These are phyloP conservation scores for Colostygia pectinataria DNA, from an alignment of 2,888 invertebrate species.

Conservation along the genomic window DNA sequence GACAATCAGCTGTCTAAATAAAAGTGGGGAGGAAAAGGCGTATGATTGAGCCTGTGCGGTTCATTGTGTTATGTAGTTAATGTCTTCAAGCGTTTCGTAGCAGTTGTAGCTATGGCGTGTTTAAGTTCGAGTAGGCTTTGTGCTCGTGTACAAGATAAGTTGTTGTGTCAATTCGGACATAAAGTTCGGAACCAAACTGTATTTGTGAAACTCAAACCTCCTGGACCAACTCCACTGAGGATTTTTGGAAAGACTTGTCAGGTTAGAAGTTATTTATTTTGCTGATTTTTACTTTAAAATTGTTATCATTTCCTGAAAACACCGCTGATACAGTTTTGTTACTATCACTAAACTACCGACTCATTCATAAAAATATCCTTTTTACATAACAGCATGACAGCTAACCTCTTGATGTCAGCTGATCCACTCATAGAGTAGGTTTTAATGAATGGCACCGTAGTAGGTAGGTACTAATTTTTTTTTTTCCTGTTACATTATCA, in stretches of 20 bases:
- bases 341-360: conserved; percentile 3
- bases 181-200: conserved; percentile 87
- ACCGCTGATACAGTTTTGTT: conserved; percentile 18
- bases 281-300: background rate
- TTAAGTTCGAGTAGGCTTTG: conserved; percentile 91
- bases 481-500: too few species aligned
- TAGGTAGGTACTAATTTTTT: too few species aligned
- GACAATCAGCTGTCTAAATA: conserved; percentile 78
- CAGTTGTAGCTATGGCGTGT: conserved; percentile 92
- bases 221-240: conserved; percentile 83
- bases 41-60: conserved; percentile 57
- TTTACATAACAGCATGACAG: conserved; percentile 56
- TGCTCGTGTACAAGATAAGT: conserved; percentile 90
- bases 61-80: conserved; percentile 74
- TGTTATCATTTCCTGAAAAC: background rate
- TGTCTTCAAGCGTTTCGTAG: conserved; percentile 84
- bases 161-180: conserved; percentile 90
- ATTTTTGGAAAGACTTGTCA: conserved; percentile 81
- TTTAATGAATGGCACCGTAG: conserved; percentile 35
- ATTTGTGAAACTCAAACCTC: conserved; percentile 87
- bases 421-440: conserved; percentile 39
- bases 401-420: conserved; percentile 55
- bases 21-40: conserved; percentile 79
- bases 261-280: conserved; percentile 54
- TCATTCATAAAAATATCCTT: conserved; percentile 35